phyloP scores from a whole-genome alignment of 30 jellyfish, hydroid and myxozoan genomes.

The Pelagia noctiluca region DNA sequence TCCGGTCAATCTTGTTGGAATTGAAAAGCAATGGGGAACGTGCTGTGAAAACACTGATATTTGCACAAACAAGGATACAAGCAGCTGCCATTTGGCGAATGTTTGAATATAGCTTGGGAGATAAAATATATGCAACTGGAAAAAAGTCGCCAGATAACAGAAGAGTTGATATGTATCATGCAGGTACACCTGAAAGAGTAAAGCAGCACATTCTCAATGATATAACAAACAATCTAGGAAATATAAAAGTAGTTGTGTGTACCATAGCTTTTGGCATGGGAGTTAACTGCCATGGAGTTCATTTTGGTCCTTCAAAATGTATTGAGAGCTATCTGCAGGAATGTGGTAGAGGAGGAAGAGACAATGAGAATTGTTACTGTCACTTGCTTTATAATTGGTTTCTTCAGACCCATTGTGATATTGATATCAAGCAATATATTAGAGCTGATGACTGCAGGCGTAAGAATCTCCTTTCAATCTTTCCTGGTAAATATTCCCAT shows the following conservation, averaged over 20 bases:
- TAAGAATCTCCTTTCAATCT: too few relatives aligned
- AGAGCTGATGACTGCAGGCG: too few relatives aligned
- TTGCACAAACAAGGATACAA: too few relatives aligned
- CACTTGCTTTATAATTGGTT: too few relatives aligned
- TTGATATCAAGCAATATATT: too few relatives aligned
- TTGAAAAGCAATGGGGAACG: too few relatives aligned
- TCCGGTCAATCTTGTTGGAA: too few relatives aligned
- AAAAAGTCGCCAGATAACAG: neutral
- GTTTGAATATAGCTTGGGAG: neutral
- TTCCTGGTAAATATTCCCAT: too few relatives aligned
- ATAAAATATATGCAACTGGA: neutral
- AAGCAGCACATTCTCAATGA: neutral
- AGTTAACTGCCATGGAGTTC: neutral
- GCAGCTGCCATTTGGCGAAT: neutral
- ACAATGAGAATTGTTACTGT: neutral
- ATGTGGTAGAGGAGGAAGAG: conserved; percentile 6
- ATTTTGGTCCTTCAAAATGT: conserved; percentile 21
- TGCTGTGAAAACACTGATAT: too few relatives aligned
- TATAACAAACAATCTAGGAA: neutral
- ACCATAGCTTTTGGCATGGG: conserved; percentile 19
- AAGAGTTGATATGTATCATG: conserved; percentile 19
- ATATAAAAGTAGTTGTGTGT: neutral
- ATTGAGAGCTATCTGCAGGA: conserved; percentile 7
- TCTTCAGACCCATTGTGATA: too few relatives aligned
- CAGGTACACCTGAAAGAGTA: conserved; percentile 28